Conservation (phyloP, 2,797 vertebrate species). For the Falco biarmicus region DNA sequence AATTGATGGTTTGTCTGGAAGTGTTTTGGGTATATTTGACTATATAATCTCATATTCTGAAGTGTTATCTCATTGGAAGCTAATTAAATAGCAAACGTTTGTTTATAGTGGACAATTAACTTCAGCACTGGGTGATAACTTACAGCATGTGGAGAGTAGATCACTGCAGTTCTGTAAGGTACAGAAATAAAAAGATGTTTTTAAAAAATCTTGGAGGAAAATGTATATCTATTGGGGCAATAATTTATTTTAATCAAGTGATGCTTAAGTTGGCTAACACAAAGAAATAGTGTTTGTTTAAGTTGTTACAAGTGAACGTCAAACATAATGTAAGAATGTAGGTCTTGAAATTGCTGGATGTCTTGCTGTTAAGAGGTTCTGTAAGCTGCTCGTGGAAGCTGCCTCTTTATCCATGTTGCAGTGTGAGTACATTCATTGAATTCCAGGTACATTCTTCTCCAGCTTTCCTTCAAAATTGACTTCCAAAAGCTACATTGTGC, state of each 20-base stretch:
- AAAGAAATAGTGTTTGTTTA: not conserved
- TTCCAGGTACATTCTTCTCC: slow-evolving; percentile 54
- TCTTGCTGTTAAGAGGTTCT: not conserved
- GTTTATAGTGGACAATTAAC: not conserved
- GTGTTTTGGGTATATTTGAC: not conserved
- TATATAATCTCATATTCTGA: not conserved
- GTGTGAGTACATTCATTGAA: not conserved
- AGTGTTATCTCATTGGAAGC: not conserved
- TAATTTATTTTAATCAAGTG: not conserved
- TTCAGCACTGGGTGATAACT: not conserved
- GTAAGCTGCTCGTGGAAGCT: not conserved
- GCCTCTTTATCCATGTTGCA: not conserved
- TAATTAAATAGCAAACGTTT: not conserved
- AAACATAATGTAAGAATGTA: not conserved
- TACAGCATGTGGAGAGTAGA: not conserved
- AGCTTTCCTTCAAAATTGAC: not conserved
- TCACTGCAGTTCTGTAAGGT: not conserved
- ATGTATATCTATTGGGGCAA: fast-evolving
- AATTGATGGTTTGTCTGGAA: not conserved
- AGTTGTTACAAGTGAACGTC: not conserved
- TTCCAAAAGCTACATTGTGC: not conserved
- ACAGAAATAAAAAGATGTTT: not conserved
- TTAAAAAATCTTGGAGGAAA: not conserved
- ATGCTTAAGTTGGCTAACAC: not conserved
- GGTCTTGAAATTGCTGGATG: not conserved